Evolutionary conservation across 2,888 invertebrate species (phyloP).

Genomic region (Frankliniella intonsa): DNA sequence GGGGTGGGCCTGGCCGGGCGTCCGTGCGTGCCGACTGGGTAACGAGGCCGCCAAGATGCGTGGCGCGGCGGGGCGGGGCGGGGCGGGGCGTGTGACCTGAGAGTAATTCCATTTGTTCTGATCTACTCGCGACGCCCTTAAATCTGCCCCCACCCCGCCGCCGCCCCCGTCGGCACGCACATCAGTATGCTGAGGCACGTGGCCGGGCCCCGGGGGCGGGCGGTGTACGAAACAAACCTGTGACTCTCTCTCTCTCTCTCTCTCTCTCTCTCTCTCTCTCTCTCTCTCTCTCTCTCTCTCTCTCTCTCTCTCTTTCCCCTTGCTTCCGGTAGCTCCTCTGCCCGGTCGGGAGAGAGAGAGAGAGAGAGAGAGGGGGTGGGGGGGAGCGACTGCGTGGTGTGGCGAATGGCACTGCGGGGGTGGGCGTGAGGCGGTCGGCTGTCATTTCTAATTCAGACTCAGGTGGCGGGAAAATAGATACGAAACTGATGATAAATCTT

Average conservation of each 20-base stretch:
- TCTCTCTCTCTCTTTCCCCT: too few relatives aligned
- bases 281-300: too few relatives aligned
- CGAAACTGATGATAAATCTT: neutral
- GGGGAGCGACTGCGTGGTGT: neutral
- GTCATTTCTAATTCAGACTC: too few relatives aligned
- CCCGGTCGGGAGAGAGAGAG: neutral
- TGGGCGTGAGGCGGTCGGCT: too few relatives aligned
- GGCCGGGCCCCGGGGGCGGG: neutral
- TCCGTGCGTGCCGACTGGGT: neutral
- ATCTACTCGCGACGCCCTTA: neutral
- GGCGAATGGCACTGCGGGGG: too few relatives aligned
- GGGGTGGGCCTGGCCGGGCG: neutral
- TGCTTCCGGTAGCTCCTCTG: neutral
- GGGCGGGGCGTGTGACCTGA: neutral
- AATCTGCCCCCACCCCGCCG: neutral
- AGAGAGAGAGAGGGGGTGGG: too few relatives aligned
- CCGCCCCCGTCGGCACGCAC: neutral
- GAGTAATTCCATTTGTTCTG: slow-evolving; percentile 16
- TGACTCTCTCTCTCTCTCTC: too few relatives aligned
- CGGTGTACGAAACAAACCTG: neutral
- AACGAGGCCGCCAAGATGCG: neutral
- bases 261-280: too few relatives aligned
- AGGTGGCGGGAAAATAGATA: too few relatives aligned
- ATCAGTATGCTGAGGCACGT: slow-evolving; percentile 1
- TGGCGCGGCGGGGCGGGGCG: neutral